Percentiles rank a stretch among this genome's conserved stretches.
Conservation (phyloP, 2,113 vertebrate genomes). For the Regulus satrapa region DNA sequence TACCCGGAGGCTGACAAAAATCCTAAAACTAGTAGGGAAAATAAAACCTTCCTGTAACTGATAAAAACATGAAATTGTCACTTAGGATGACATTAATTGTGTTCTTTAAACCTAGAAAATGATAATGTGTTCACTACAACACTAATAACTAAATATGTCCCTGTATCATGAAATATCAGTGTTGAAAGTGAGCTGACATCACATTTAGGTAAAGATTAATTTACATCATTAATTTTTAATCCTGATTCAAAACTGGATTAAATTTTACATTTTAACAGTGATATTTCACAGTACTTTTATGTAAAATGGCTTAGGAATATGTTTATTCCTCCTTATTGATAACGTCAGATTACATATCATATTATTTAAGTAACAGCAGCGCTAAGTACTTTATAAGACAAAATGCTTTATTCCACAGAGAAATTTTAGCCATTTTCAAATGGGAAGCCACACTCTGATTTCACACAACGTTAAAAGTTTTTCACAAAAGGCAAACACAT, state of each 20-base stretch:
- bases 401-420: background rate
- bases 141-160: background rate
- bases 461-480: background rate
- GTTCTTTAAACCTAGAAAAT: background rate
- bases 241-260: background rate
- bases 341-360: background rate
- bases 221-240: background rate
- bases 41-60: background rate
- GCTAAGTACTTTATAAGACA: background rate
- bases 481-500: background rate
- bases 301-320: background rate
- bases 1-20: background rate
- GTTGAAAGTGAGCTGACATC: background rate
- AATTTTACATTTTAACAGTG: background rate
- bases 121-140: rapidly evolving
- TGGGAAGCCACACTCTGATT: background rate
- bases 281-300: background rate
- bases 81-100: background rate
- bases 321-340: background rate
- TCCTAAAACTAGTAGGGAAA: background rate
- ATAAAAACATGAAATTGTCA: background rate
- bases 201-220: background rate
- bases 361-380: background rate
- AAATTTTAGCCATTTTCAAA: background rate
- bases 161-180: background rate